phyloP scores from a whole-genome alignment of 2,113 vertebrate species.

The Piaya cayana region DNA sequence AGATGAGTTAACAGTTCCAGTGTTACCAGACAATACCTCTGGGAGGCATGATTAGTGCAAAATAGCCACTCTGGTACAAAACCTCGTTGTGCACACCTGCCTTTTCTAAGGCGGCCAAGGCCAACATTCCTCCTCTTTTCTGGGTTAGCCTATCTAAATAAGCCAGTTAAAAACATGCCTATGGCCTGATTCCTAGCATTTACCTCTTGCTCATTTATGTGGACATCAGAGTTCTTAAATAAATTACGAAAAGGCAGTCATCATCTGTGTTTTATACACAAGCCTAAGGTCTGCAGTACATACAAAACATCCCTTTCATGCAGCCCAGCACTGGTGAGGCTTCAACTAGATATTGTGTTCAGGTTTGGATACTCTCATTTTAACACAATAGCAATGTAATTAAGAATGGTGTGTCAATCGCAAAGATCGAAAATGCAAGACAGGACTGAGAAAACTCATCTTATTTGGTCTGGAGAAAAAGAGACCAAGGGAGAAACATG shows the following conservation, averaged over 20 bases:
- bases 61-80: background rate
- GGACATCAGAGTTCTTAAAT: background rate
- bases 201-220: background rate
- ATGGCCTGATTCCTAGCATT: background rate
- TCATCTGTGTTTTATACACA: background rate
- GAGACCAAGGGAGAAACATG: background rate
- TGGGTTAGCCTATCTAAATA: background rate
- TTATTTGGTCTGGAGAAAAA: background rate
- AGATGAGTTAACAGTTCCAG: background rate
- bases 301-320: background rate
- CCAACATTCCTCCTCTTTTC: background rate
- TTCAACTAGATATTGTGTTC: background rate
- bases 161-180: background rate
- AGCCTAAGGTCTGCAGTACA: background rate
- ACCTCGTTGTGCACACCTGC: no score
- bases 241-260: background rate
- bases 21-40: background rate
- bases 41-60: background rate
- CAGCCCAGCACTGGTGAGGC: background rate
- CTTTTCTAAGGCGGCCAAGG: background rate
- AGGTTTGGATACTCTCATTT: background rate
- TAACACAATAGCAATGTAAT: background rate
- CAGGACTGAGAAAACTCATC: background rate
- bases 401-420: background rate
- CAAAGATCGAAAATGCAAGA: background rate